Conservation (phyloP, 2,113 vertebrate species). For the Pterophyllum scalare region DNA sequence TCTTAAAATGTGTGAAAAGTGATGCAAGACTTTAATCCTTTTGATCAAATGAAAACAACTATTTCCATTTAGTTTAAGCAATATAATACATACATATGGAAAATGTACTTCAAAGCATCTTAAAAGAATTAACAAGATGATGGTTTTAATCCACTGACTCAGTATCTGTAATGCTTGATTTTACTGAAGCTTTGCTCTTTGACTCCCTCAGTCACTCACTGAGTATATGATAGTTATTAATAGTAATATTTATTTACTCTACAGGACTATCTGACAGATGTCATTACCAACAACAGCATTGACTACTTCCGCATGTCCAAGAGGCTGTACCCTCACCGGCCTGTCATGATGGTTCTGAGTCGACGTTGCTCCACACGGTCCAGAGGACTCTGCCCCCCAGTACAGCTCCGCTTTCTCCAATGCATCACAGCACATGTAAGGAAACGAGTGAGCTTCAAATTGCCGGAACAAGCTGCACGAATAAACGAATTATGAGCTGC, state of each 20-base stretch:
- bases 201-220: conserved; percentile 1
- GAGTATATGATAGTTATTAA: not conserved
- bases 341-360: conserved; percentile 95
- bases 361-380: conserved; percentile 95
- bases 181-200: not conserved
- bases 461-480: not conserved
- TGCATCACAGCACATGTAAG: conserved; percentile 98
- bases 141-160: not conserved
- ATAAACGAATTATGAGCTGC: not conserved
- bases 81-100: not conserved
- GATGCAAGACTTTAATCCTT: not conserved
- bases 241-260: conserved; percentile 19
- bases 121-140: not conserved
- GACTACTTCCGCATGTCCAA: conserved; percentile 95
- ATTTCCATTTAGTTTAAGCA: not conserved
- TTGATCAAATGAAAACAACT: not conserved
- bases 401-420: conserved; percentile 93
- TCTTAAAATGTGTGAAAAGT: not conserved
- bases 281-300: conserved; percentile 97
- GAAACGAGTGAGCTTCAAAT: not conserved
- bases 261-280: conserved; percentile 96
- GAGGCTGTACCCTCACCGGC: conserved; percentile 94
- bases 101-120: not conserved
- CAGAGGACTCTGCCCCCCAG: conserved; percentile 95
- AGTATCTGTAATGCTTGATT: not conserved